Base-by-base conservation (phyloP, 2,888 invertebrate genomes). In the Sarcophaga caerulescens region DNA sequence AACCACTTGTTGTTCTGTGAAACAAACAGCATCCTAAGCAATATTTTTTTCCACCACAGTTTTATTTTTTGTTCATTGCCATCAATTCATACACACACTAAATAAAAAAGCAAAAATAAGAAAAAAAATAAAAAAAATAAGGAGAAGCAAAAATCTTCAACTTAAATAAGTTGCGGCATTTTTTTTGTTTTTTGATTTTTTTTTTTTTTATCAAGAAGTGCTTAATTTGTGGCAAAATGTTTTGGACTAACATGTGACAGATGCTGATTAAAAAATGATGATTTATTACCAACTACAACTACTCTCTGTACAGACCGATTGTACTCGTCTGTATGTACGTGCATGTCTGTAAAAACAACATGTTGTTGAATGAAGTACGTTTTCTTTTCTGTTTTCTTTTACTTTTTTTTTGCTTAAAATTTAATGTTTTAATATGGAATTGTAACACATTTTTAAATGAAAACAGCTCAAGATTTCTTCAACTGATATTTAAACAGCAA, bases 191-290 rank as follows among this genome's bases (percentile, higher is more conserved):
- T n/a, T n/a, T n/a, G n/a, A n/a, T 23, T 35, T 47, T 25, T 52
- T 66, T 60, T 79, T 73, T 74, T 82, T 81, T 86, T 86, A 86
- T 86, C 86, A 86, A 84, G 86, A 86, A 86, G 86, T 86, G 86
- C 86, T 86, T 86, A 86, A 86, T 86, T 86, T 86, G 86, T 86
- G 86, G 86, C 86, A 86, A 86, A 86, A 86, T 86, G 86, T 84
- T 86, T 86, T 86, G 84, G 86, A 86, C 86, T 86, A 86, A 86
- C 86, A 86, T 84, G 86, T 86, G 86, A 86, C 86, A 86, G 86
- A 81, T 86, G 86, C 86, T 86, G 86, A 86, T 86, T 86, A 86
- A 86, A 86, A 86, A 86, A 86, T 86, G 86, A 86, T 86, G 86
- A 86, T 86, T 86, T 86, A 86, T 86, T 86, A 76, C 81, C 78